Evolutionary conservation across 2,797 vertebrate genomes (phyloP).

Genomic region (Neostethus bicornis): DNA sequence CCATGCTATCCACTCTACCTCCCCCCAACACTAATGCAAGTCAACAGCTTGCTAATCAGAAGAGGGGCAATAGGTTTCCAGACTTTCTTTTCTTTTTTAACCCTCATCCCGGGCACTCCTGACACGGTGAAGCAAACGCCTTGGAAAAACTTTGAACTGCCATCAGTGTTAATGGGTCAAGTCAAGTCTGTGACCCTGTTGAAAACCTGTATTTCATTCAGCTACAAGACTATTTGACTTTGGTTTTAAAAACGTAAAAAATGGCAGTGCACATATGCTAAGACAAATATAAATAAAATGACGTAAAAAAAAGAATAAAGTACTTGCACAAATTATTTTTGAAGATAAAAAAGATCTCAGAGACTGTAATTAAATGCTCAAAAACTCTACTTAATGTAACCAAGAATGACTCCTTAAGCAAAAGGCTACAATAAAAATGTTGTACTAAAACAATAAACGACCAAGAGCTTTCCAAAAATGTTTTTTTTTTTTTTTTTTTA

Average conservation of each 20-base stretch:
- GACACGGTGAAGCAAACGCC: constrained; percentile 42
- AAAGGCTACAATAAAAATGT: not conserved
- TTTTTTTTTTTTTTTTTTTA: no score
- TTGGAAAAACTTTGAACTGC: constrained; percentile 34
- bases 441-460: not conserved
- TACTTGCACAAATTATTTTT: not conserved
- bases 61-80: constrained; percentile 72
- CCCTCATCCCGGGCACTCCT: constrained; percentile 41
- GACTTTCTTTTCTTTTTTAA: constrained; percentile 37
- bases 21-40: constrained; percentile 78
- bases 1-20: constrained; percentile 45
- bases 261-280: not conserved
- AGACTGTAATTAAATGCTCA: not conserved
- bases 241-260: constrained; percentile 4
- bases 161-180: constrained; percentile 51
- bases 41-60: constrained; percentile 82
- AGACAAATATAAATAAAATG: not conserved
- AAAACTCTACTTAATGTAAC: not conserved
- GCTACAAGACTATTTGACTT: constrained; percentile 9
- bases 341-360: not conserved
- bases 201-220: constrained; percentile 27
- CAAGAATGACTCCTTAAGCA: not conserved
- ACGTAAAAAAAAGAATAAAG: no score
- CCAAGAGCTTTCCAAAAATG: not conserved
- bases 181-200: constrained; percentile 24